phyloP scores from a whole-genome alignment of 37 sponge, comb jelly and placozoan genomes.

The Spongia lamella region DNA sequence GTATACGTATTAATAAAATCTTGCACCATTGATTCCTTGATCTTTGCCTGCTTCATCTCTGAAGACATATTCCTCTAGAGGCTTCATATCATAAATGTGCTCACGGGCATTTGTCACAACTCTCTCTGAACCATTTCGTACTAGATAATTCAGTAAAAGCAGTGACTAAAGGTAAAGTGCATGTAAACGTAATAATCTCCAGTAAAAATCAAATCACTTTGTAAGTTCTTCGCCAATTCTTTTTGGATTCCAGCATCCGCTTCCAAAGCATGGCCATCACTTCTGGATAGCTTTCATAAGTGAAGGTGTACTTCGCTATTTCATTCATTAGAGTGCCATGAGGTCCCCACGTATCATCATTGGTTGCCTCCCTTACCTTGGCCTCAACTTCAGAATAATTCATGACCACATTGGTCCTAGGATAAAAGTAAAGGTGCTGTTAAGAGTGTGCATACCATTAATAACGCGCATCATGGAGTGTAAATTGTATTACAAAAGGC shows the following conservation, averaged over 20 bases:
- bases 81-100: constrained; percentile 94
- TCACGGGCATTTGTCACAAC: constrained; percentile 96
- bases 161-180: constrained; percentile 45
- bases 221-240: constrained; percentile 97
- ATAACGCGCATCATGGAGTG: too few species aligned
- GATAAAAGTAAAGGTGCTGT: too few species aligned
- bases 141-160: constrained; percentile 85
- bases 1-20: neutral
- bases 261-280: constrained; percentile 99
- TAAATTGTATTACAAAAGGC: too few species aligned
- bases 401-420: constrained; percentile 98
- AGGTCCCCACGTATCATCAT: constrained; percentile 99
- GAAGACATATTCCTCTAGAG: constrained; percentile 84
- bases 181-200: neutral
- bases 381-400: constrained; percentile 97
- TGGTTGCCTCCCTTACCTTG: constrained; percentile 97
- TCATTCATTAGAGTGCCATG: constrained; percentile 90
- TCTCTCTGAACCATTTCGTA: constrained; percentile 94
- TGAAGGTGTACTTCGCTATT: constrained; percentile 93
- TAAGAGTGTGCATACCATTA: too few species aligned
- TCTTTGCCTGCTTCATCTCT: constrained; percentile 95
- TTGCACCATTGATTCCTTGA: constrained; percentile 96
- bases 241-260: constrained; percentile 93
- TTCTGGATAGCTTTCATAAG: constrained; percentile 95
- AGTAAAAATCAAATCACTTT: constrained; percentile 64